Evolutionary conservation across 2,113 vertebrate genomes (phyloP).

Genomic region (Sialia sialis): DNA sequence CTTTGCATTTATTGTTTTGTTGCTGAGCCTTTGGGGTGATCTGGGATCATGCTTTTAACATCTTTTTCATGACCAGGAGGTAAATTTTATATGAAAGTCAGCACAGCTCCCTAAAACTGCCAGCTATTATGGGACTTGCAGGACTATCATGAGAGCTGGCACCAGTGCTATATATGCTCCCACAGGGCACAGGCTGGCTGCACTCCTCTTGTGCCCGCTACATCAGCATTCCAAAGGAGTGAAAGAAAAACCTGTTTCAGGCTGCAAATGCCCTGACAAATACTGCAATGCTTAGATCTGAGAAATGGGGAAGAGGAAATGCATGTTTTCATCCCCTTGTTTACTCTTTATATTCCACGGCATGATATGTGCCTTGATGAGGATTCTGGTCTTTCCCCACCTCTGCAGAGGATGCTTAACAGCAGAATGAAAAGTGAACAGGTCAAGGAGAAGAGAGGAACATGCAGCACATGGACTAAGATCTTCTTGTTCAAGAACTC

Average conservation of each 20-base stretch:
- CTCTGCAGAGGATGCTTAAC: not conserved
- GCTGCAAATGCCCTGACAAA: not conserved
- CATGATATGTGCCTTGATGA: accelerated
- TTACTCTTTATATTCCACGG: not conserved
- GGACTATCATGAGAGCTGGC: not conserved
- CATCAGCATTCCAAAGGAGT: not conserved
- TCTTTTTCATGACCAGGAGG: not conserved
- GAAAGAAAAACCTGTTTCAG: not conserved
- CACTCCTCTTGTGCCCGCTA: not conserved
- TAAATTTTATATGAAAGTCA: not conserved
- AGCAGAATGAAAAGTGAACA: not conserved
- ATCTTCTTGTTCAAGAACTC: not conserved
- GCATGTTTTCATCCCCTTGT: not conserved
- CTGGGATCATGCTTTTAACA: not conserved
- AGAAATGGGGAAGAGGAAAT: not conserved
- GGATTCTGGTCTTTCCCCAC: not conserved
- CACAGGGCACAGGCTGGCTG: not conserved
- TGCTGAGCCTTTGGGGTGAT: not conserved
- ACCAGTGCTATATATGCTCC: not conserved
- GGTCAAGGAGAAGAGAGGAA: not conserved
- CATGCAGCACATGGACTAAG: not conserved
- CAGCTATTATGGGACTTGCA: not conserved
- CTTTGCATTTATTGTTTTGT: not conserved
- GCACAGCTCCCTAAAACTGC: not conserved
- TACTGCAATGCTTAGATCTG: not conserved